Conservation (phyloP, 2,113 vertebrate genomes). For the Alectura lathami region DNA sequence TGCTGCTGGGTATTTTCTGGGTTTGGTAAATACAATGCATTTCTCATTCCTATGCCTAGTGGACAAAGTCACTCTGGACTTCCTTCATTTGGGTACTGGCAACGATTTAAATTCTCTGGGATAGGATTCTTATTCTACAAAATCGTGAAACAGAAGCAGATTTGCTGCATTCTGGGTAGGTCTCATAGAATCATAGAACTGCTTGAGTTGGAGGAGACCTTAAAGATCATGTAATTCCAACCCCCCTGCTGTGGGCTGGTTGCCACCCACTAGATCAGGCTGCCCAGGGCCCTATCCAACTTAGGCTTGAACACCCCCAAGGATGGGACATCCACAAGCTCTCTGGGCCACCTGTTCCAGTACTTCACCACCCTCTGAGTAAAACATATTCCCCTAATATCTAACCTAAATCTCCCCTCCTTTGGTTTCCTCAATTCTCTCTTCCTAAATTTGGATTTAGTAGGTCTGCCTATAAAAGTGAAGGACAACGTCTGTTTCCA, state of each 20-base stretch:
- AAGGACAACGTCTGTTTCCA: not conserved
- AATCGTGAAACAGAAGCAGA: fast-evolving
- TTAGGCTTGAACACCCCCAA: no score
- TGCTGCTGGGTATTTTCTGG: not conserved
- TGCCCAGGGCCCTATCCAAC: no score
- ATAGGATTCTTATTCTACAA: not conserved
- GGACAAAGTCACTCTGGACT: not conserved
- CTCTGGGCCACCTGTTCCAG: no score
- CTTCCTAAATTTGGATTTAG: not conserved
- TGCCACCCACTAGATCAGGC: no score
- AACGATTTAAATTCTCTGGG: not conserved
- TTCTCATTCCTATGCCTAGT: not conserved
- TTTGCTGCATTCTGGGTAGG: not conserved
- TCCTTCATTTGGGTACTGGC: not conserved
- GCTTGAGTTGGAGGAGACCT: no score
- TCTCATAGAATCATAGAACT: no score
- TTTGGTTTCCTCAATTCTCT: not conserved
- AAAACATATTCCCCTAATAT: no score
- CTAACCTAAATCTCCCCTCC: no score
- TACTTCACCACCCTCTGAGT: no score
- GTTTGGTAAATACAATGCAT: not conserved
- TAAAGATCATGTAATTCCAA: no score
- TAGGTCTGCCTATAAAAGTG: not conserved
- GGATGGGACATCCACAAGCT: no score
- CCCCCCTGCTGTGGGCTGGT: no score